A percentile compares a stretch with the other conserved stretches of the same genome.
phyloP scores from a whole-genome alignment of 2,888 invertebrate genomes.

The Ceramica pisi region DNA sequence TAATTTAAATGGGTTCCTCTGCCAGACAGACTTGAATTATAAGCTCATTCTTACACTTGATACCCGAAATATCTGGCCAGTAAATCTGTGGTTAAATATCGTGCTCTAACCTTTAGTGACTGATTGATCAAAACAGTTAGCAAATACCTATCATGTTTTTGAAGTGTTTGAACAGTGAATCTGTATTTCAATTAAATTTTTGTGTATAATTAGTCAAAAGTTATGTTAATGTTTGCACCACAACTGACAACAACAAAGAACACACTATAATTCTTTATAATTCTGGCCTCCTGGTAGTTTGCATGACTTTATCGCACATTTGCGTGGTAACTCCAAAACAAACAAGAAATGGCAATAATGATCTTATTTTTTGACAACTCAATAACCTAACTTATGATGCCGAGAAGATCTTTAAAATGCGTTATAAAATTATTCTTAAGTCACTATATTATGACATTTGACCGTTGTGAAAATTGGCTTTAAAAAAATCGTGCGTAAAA shows the following conservation, averaged over 20 bases:
- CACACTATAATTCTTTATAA: no score
- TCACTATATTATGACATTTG: not conserved
- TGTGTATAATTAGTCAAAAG: no score
- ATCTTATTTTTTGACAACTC: not conserved
- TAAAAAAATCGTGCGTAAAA: not conserved
- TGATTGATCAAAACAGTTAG: not conserved
- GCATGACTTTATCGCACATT: not conserved
- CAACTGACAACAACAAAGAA: no score
- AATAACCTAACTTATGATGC: no score
- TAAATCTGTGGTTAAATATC: not conserved
- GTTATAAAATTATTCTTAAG: not conserved
- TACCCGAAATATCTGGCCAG: not conserved
- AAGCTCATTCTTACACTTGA: not conserved
- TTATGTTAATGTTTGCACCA: no score
- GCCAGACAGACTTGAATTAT: slow-evolving; percentile 31
- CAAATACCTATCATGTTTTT: no score
- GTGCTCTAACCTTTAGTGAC: not conserved
- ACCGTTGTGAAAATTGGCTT: not conserved
- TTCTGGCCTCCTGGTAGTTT: not conserved
- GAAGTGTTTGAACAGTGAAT: no score
- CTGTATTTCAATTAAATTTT: no score
- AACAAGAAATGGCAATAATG: no score
- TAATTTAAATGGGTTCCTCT: slow-evolving; percentile 34
- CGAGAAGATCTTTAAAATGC: not conserved
- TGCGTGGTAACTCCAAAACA: not conserved